Evolutionary conservation across 2,888 invertebrate species (phyloP).

Genomic region (Microplitis manilae): DNA sequence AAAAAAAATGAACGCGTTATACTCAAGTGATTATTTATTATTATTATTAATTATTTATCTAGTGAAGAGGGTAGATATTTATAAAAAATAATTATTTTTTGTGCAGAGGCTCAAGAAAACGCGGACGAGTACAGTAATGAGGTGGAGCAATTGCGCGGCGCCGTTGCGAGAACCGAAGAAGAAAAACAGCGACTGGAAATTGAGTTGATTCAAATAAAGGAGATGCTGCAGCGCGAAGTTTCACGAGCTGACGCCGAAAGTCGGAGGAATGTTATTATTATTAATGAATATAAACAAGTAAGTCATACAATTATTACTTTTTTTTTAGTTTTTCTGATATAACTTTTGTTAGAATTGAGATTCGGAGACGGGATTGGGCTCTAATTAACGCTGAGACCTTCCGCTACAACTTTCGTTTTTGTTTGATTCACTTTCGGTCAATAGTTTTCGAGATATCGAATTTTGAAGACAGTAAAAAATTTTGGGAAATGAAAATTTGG

Average conservation of each 20-base stretch:
- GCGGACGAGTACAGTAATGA: slow-evolving; percentile 76
- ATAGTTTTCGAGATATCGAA: too few relatives aligned
- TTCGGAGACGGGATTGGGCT: neutral
- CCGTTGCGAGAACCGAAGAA: slow-evolving; percentile 81
- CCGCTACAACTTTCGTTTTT: too few relatives aligned
- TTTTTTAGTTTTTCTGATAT: neutral
- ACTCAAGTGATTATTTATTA: neutral
- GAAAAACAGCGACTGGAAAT: slow-evolving; percentile 80
- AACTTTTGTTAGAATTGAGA: neutral
- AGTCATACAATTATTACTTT: neutral
- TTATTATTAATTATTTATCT: neutral
- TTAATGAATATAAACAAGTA: slow-evolving; percentile 91
- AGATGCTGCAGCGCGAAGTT: slow-evolving; percentile 84
- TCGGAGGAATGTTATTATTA: slow-evolving; percentile 84
- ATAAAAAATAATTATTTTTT: neutral
- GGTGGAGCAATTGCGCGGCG: slow-evolving; percentile 74
- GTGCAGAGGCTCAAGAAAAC: slow-evolving; percentile 76
- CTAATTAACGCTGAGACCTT: too few relatives aligned
- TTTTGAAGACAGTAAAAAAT: too few relatives aligned
- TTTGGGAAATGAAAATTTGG: too few relatives aligned
- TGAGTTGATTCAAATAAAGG: slow-evolving; percentile 80
- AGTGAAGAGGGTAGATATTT: neutral
- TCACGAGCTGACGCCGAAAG: slow-evolving; percentile 82
- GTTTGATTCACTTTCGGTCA: too few relatives aligned
- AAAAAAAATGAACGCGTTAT: neutral